These are phyloP conservation scores for Siniperca scherzeri DNA, from an alignment of 2,797 vertebrate species.

Conservation along the genomic window DNA sequence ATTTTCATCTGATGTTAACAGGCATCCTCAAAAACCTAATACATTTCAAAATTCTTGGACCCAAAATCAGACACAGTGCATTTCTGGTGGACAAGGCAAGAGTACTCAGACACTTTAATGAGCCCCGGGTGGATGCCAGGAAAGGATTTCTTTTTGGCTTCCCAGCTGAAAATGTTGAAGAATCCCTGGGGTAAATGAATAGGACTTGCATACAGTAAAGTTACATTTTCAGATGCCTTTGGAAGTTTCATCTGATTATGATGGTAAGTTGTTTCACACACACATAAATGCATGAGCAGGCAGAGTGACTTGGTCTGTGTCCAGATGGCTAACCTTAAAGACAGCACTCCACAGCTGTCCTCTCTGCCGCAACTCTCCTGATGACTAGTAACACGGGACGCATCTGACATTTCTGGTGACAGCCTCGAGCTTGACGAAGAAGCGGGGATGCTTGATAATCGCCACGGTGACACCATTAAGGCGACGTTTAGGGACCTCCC, in stretches of 20 bases:
- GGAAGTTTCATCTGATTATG: conserved; percentile 22
- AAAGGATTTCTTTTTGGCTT: not conserved
- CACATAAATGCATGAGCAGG: conserved; percentile 20
- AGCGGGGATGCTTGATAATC: conserved; percentile 73
- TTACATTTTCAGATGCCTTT: not conserved
- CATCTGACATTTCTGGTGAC: conserved; percentile 81
- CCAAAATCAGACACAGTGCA: not conserved
- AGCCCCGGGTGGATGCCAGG: not conserved
- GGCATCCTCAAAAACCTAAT: not conserved
- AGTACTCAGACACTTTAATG: not conserved
- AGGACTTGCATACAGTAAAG: not conserved
- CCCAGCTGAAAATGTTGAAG: not conserved
- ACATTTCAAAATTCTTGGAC: not conserved
- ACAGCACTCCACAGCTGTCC: conserved; percentile 70
- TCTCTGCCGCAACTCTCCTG: conserved; percentile 50
- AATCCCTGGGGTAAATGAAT: not conserved
- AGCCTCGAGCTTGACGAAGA: conserved; percentile 66
- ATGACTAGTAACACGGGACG: conserved; percentile 65
- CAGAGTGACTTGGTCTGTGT: conserved; percentile 47
- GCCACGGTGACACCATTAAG: conserved; percentile 84
- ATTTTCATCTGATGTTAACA: not conserved
- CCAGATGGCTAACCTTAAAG: conserved; percentile 81
- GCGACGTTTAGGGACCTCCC: conserved; percentile 75
- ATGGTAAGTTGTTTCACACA: conserved; percentile 18
- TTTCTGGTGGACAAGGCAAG: not conserved